Evolutionary conservation across 2,113 vertebrate species (phyloP), one percentile per base, ranked within the genome.

Genomic region (Recurvirostra avosetta): DNA sequence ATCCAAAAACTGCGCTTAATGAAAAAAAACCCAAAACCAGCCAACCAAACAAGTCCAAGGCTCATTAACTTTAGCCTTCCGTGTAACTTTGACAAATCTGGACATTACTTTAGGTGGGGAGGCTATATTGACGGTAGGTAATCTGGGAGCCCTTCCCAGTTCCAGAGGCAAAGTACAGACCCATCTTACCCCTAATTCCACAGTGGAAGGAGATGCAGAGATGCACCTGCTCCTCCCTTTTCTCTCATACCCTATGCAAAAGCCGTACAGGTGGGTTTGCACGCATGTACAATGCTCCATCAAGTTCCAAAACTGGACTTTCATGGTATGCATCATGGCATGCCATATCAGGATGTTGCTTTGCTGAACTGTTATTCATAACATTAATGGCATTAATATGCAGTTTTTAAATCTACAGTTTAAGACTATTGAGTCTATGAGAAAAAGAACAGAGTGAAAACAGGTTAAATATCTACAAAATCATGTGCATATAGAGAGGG

Each of bases 341-440:
- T 1, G 4, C 4, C 23, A 2, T 5, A 65, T 10, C 8, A 83
- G 43, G 36, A 72, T n/a, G 15, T 5, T 61, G 53, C 13, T 68
- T 32, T 89, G 58, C 58, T 58, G 56, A 86, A 71, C 47, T 63
- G 10, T 13, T 72, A 68, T 43, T 72, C 63, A 55, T 63, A 45
- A 90, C 14, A 12, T 23, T 72, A 68, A 63, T 0, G 2, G 15
- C 25, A 67, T 40, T 58, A 71, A 58, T 32, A 67, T 4, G 15
- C 27, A 79, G 52, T 45, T 88, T 45, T n/a, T 76, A 68, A 83
- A 83, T 55, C 25, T 63, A 9, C 38, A 41, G 11, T 73, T 79
- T 52, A 75, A 71, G 49, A 67, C 8, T 34, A 38, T 17, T 0
- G 0, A 12, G 5, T 45, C 59, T n/a, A 65, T 0, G 1, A 83